Evolutionary conservation across 2,888 invertebrate species (phyloP).

Genomic region (Acanthoscelides obtectus): DNA sequence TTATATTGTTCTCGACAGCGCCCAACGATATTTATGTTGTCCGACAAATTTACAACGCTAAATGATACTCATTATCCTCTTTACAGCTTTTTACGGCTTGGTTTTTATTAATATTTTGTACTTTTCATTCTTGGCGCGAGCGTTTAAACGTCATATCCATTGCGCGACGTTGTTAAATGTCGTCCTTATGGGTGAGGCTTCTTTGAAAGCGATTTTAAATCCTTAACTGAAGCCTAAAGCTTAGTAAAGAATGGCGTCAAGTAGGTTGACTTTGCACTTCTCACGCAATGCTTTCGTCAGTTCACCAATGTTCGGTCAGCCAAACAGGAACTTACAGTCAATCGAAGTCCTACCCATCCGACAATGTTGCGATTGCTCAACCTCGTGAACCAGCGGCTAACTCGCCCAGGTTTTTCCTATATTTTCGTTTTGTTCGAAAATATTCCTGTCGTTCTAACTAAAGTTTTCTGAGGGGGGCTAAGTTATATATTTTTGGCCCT

Average conservation of each 20-base stretch:
- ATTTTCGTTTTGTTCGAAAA: too few relatives aligned
- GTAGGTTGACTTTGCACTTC: too few relatives aligned
- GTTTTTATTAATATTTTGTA: background rate
- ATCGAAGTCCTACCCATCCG: too few relatives aligned
- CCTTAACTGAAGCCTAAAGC: background rate
- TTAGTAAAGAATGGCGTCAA: background rate
- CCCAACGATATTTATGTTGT: background rate
- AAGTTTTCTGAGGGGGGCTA: too few relatives aligned
- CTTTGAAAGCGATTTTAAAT: background rate
- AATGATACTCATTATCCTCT: background rate
- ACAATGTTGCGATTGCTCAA: too few relatives aligned
- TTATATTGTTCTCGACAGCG: background rate
- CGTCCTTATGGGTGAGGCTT: background rate
- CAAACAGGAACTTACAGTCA: too few relatives aligned
- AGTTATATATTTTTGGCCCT: too few relatives aligned
- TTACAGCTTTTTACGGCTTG: background rate
- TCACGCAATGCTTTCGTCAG: too few relatives aligned
- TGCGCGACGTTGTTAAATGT: background rate
- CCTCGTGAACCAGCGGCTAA: too few relatives aligned
- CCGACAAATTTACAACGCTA: background rate
- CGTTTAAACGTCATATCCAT: background rate
- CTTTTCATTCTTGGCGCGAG: background rate
- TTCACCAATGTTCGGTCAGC: too few relatives aligned
- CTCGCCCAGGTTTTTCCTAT: too few relatives aligned
- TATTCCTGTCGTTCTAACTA: too few relatives aligned